Base-by-base conservation (phyloP, 2,113 vertebrate genomes). In the Lamprologus callipterus region DNA sequence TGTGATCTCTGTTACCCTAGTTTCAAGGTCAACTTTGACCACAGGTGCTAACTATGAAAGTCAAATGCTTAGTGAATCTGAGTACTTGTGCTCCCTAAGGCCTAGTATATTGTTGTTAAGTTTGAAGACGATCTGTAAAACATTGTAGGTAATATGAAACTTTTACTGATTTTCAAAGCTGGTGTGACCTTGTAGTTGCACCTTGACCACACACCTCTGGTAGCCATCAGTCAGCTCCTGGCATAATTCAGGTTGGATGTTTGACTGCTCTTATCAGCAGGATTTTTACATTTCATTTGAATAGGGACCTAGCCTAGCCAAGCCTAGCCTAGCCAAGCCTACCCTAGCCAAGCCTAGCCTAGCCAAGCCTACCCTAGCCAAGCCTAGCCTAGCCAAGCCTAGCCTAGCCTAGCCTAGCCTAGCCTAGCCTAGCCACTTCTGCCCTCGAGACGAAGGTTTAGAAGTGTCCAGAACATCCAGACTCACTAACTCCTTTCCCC, bases 71-170 rank as follows among this genome's bases (percentile, higher is more conserved):
- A 35, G 17, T 33, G 16, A 63, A 63, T 19, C 9, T n/a, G 58
- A n/a, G 31, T 1, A 63, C 58, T 63, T 4, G 1, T 2, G 58
- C 17, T 63, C 1, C 16, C 58, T 19, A 11, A 63, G 17, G 31
- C 31, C 58, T 7, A 2, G 16, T 7, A 1, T n/a, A 35, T 35
- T 35, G 28, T 63, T 63, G 58, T 1, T 11, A 35, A 35, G 58
- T 63, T 63, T 63, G 58, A 63, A 35, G 31, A 35, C 9, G 16
- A 63, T 63, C 28, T 63, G 28, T 63, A 33, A 63, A 63, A 33
- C 0, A 35, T 35, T 63, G 17, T 11, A 63, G 6, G 31, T n/a
- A 5, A 63, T 63, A n/a, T n/a, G 28, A 35, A n/a, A 1, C 0
- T 0, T 63, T 35, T 35, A 35, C 58, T 63, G 31, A 11, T 1